A percentile compares a stretch with the other conserved stretches of the same genome.
Evolutionary conservation across 2,888 invertebrate genomes (phyloP).

Genomic region (Scaptomyza cyrtandrae): DNA sequence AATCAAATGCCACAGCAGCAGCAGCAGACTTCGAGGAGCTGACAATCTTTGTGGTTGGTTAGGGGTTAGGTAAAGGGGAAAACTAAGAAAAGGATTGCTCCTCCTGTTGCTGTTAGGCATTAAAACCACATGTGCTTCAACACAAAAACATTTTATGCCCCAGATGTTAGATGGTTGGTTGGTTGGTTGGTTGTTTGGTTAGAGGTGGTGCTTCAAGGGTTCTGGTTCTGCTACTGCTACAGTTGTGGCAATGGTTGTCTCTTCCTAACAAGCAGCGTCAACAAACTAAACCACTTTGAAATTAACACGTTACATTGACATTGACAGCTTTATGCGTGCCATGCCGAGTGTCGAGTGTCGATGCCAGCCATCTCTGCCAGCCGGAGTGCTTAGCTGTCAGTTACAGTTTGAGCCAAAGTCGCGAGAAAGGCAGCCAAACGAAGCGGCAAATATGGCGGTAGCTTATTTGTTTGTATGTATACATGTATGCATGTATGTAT

Average conservation of each 20-base stretch:
- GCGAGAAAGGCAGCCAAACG: slow-evolving; percentile 53
- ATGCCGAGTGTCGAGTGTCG: slow-evolving; percentile 74
- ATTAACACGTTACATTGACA: slow-evolving; percentile 81
- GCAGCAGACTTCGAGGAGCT: slow-evolving; percentile 16
- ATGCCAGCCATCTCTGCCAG: slow-evolving; percentile 18
- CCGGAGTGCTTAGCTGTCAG: slow-evolving; percentile 59
- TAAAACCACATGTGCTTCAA: slow-evolving; percentile 69
- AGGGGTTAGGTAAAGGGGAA: background rate
- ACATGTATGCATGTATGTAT: background rate
- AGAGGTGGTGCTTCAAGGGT: slow-evolving; percentile 10
- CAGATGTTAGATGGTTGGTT: slow-evolving; percentile 27
- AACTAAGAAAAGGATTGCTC: slow-evolving; percentile 39
- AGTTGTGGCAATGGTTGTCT: slow-evolving; percentile 30
- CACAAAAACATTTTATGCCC: slow-evolving; percentile 63
- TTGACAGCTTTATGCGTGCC: slow-evolving; percentile 80
- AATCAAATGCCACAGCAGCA: slow-evolving; percentile 67
- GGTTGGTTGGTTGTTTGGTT: slow-evolving; percentile 8
- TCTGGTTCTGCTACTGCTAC: background rate
- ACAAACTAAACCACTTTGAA: slow-evolving; percentile 80
- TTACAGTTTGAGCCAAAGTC: slow-evolving; percentile 55
- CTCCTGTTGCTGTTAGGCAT: slow-evolving; percentile 45
- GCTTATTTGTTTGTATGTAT: slow-evolving; percentile 5
- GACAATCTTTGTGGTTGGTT: slow-evolving; percentile 33
- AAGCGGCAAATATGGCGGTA: slow-evolving; percentile 64
- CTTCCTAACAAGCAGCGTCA: slow-evolving; percentile 73